Conservation (phyloP, 2,888 invertebrate genomes). For the Trichopoda pennipes region DNA sequence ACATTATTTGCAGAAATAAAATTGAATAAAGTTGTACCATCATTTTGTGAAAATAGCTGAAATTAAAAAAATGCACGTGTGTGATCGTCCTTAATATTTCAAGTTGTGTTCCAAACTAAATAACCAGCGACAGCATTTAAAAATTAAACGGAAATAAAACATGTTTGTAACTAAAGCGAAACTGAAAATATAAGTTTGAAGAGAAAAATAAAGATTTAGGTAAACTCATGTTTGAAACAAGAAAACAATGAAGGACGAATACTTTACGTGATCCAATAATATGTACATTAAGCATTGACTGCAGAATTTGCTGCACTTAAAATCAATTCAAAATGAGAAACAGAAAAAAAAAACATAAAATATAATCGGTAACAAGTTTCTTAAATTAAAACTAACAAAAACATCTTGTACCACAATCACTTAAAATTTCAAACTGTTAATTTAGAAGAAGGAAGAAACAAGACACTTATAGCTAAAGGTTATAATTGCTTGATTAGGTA, state of each 20-base stretch:
- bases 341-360: not conserved
- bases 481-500: too few species aligned
- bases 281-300: constrained; percentile 6
- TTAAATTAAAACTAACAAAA: constrained; percentile 39
- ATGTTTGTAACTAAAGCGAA: constrained; percentile 68
- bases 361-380: constrained; percentile 25
- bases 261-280: constrained; percentile 50
- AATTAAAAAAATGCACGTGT: not conserved
- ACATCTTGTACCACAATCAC: not conserved
- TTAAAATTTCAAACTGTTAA: not conserved
- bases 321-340: constrained; percentile 37
- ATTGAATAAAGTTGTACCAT: too few species aligned
- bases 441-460: not conserved
- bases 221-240: constrained; percentile 41
- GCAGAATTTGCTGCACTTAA: constrained; percentile 17
- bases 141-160: constrained; percentile 29
- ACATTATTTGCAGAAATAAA: too few species aligned
- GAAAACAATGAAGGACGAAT: constrained; percentile 52
- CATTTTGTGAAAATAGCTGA: not conserved
- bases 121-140: constrained; percentile 25
- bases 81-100: constrained; percentile 1
- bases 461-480: not conserved
- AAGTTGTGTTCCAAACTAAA: constrained; percentile 1
- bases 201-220: constrained; percentile 69
- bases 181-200: constrained; percentile 68